A percentile compares a stretch with the other conserved stretches of the same genome.
These are phyloP conservation scores for Progne subis DNA, from an alignment of 2,113 vertebrate genomes.

Conservation along the genomic window DNA sequence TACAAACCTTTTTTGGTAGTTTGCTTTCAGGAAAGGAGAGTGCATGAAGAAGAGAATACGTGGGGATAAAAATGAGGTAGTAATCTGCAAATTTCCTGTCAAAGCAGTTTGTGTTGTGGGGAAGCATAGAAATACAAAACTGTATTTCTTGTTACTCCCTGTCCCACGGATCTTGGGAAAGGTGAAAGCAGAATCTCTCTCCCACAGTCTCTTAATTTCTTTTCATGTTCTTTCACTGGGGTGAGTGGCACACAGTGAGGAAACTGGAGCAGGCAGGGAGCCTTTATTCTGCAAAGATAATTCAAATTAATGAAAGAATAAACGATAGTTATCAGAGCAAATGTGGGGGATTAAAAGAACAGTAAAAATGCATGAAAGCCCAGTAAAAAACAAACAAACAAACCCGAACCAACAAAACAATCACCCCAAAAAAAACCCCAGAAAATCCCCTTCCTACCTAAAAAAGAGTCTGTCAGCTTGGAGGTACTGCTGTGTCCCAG, in stretches of 20 bases:
- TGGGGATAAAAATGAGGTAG: neutral
- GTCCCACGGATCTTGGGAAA: neutral
- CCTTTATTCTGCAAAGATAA: neutral
- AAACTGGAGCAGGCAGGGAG: neutral
- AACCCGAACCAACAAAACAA: neutral
- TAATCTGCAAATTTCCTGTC: neutral
- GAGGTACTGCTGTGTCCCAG: neutral
- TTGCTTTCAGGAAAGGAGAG: neutral
- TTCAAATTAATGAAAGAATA: neutral
- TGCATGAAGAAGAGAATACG: neutral
- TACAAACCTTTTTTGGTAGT: neutral
- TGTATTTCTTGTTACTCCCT: neutral
- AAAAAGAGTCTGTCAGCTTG: neutral
- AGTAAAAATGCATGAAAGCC: neutral
- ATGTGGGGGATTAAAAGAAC: neutral
- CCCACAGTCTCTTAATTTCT: neutral
- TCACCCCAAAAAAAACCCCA: fast-evolving
- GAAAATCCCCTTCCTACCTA: neutral
- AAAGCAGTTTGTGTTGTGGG: neutral
- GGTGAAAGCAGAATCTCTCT: neutral
- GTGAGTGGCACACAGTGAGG: neutral
- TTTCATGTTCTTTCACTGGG: neutral
- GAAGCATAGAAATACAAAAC: neutral
- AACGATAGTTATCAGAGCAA: neutral
- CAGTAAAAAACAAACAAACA: neutral